phyloP scores from a whole-genome alignment of 2,888 invertebrate species.

The Homarus gammarus region DNA sequence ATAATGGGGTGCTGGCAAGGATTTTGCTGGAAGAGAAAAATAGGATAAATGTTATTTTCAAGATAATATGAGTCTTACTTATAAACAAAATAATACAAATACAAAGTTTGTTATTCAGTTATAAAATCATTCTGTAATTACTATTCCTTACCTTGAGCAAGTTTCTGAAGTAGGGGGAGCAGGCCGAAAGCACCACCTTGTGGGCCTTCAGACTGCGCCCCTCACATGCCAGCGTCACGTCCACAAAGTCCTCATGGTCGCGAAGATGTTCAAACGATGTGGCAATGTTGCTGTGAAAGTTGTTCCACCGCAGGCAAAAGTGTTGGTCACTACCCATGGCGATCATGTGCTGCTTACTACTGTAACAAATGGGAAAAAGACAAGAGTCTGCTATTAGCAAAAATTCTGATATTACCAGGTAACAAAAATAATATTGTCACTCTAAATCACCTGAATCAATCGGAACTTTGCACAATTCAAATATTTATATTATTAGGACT shows the following conservation, averaged over 20 bases:
- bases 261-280: conserved; percentile 78
- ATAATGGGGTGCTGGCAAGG: conserved; percentile 87
- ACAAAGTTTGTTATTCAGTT: neutral
- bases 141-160: conserved; percentile 76
- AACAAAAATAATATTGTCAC: too few relatives aligned
- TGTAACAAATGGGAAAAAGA: conserved; percentile 5
- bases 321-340: conserved; percentile 76
- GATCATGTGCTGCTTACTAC: conserved; percentile 75
- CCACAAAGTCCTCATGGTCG: conserved; percentile 79
- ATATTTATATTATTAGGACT: too few relatives aligned
- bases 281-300: conserved; percentile 78
- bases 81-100: too few relatives aligned
- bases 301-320: conserved; percentile 77
- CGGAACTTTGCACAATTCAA: too few relatives aligned
- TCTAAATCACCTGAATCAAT: too few relatives aligned
- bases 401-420: too few relatives aligned
- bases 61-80: neutral
- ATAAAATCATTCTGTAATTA: neutral
- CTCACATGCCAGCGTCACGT: conserved; percentile 79
- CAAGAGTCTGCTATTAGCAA: neutral
- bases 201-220: conserved; percentile 79
- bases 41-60: too few relatives aligned
- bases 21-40: conserved; percentile 83
- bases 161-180: conserved; percentile 78
- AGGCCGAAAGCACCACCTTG: conserved; percentile 79